These are phyloP conservation scores for Leptopilina clavipes DNA, from an alignment of 1,140 invertebrate species.

Conservation along the genomic window DNA sequence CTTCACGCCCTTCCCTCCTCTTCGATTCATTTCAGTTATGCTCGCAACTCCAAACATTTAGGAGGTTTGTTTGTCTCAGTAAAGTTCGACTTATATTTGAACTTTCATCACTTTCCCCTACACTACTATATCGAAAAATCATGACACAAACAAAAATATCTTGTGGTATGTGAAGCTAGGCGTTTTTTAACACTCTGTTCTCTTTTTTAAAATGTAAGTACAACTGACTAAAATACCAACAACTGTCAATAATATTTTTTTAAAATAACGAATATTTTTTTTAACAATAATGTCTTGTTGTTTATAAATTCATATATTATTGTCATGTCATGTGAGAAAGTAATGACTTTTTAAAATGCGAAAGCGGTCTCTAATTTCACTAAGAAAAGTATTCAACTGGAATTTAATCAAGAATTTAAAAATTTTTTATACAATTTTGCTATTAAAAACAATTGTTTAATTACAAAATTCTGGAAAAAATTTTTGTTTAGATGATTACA, in stretches of 20 bases:
- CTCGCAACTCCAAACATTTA: neutral
- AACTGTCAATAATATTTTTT: neutral
- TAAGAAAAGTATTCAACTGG: neutral
- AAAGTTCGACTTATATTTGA: neutral
- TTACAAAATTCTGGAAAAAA: too few relatives aligned
- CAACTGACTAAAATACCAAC: neutral
- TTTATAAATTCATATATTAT: neutral
- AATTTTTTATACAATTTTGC: too few relatives aligned
- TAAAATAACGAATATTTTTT: neutral
- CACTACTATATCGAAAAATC: slow-evolving; percentile 15
- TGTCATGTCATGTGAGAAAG: slow-evolving; percentile 10
- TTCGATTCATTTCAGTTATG: slow-evolving; percentile 6
- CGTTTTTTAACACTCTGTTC: neutral
- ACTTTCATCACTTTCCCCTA: slow-evolving; percentile 2
- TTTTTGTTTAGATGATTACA: too few relatives aligned
- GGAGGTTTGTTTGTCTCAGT: slow-evolving; percentile 11
- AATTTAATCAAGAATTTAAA: too few relatives aligned
- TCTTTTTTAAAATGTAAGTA: neutral
- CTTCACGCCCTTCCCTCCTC: neutral
- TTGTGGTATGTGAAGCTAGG: neutral
- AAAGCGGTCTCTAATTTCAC: neutral
- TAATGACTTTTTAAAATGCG: neutral
- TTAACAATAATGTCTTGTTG: neutral
- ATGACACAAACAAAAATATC: slow-evolving; percentile 8
- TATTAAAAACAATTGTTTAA: too few relatives aligned